Conservation (phyloP, 2,797 vertebrate species). For the Hephaestus fuliginosus region DNA sequence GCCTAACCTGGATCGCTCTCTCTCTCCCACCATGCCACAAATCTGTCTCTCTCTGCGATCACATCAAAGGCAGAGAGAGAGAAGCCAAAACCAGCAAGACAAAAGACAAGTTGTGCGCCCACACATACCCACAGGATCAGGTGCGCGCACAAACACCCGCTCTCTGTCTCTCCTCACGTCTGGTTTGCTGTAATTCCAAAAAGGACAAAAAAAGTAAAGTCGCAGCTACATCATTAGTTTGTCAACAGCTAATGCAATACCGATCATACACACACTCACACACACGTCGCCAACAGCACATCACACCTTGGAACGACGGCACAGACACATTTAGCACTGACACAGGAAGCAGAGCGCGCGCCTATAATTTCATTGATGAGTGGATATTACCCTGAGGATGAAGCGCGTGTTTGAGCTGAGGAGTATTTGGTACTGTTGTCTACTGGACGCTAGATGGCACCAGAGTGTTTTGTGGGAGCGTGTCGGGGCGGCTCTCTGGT, state of each 20-base stretch:
- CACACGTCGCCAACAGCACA: constrained; percentile 9
- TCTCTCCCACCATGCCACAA: constrained; percentile 53
- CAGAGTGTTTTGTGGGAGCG: constrained; percentile 61
- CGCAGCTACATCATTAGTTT: constrained; percentile 39
- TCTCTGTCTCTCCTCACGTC: neutral
- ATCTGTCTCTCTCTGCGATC: constrained; percentile 51
- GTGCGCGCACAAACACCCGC: neutral
- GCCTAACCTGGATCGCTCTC: constrained; percentile 45
- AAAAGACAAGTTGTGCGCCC: constrained; percentile 28
- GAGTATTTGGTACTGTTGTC: constrained; percentile 30
- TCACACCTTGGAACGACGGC: constrained; percentile 17
- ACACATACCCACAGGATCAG: constrained; percentile 16
- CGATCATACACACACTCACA: neutral
- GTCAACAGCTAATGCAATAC: constrained; percentile 45
- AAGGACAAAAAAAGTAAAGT: constrained; percentile 15
- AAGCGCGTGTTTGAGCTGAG: neutral
- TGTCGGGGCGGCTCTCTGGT: neutral
- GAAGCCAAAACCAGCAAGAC: constrained; percentile 30
- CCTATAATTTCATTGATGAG: neutral
- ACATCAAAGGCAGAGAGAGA: constrained; percentile 72
- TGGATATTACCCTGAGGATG: neutral
- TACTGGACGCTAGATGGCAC: constrained; percentile 75
- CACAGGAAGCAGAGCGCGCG: neutral
- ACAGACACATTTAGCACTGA: constrained; percentile 16
- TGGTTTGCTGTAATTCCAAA: constrained; percentile 25